These are phyloP conservation scores for Poecile atricapillus DNA, from an alignment of 2,113 vertebrate genomes.

Conservation along the genomic window DNA sequence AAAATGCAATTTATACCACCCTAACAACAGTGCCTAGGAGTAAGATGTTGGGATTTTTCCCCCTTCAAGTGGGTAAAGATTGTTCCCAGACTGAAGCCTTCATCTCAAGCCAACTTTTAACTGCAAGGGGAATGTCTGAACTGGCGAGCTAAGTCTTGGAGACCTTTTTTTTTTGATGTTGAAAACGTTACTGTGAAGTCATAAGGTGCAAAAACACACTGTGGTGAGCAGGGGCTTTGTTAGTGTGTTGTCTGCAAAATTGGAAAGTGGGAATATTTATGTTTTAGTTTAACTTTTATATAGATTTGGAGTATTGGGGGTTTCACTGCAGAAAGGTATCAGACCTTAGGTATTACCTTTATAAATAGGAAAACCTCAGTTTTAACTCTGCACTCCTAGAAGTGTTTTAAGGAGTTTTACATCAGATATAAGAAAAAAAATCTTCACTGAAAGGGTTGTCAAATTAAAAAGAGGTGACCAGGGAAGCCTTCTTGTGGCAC, in stretches of 20 bases:
- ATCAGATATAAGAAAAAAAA: neutral
- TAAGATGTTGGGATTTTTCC: neutral
- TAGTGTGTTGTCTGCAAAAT: neutral
- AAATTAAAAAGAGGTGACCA: neutral
- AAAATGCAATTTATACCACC: conserved; percentile 54
- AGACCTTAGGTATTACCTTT: rapidly evolving
- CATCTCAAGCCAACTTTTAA: conserved; percentile 19
- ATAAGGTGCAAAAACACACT: neutral
- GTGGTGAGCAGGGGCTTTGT: neutral
- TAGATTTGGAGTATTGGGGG: neutral
- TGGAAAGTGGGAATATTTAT: neutral
- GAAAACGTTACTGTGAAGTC: neutral
- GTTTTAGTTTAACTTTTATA: neutral
- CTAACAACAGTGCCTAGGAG: conserved; percentile 10
- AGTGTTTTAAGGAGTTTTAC: neutral
- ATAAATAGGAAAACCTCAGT: neutral
- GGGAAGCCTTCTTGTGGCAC: neutral
- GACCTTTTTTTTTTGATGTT: neutral
- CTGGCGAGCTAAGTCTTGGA: conserved; percentile 1
- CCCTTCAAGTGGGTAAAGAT: conserved; percentile 58
- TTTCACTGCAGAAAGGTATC: neutral
- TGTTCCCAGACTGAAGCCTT: conserved; percentile 47
- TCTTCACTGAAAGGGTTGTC: neutral
- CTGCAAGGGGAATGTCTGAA: neutral
- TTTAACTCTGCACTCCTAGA: neutral